These are phyloP conservation scores for Molorchus minor DNA, from an alignment of 2,888 invertebrate species.

Conservation along the genomic window DNA sequence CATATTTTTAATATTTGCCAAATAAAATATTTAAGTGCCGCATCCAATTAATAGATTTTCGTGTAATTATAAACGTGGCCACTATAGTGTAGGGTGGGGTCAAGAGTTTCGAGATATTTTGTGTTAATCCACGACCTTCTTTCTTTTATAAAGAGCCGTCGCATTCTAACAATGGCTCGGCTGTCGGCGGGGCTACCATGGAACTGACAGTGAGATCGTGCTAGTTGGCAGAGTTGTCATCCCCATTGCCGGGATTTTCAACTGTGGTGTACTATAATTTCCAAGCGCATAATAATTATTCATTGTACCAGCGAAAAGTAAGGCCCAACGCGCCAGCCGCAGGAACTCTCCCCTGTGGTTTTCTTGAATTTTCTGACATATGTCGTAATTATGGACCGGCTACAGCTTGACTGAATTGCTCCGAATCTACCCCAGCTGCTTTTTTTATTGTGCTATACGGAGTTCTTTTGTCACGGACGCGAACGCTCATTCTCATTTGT, in stretches of 20 bases:
- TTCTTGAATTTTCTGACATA: slow-evolving; percentile 60
- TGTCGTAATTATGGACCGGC: slow-evolving; percentile 56
- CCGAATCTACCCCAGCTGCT: slow-evolving; percentile 54
- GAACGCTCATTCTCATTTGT: slow-evolving; percentile 38
- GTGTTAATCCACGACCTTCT: slow-evolving; percentile 36
- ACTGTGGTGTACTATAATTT: slow-evolving; percentile 48
- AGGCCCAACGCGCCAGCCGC: slow-evolving; percentile 44
- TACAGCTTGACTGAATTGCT: slow-evolving; percentile 43
- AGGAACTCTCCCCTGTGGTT: slow-evolving; percentile 59
- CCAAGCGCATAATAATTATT: slow-evolving; percentile 55
- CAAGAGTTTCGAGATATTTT: slow-evolving; percentile 23
- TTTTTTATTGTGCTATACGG: slow-evolving; percentile 45
- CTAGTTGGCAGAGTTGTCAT: slow-evolving; percentile 46
- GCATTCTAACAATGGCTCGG: slow-evolving; percentile 39
- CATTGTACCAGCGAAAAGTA: slow-evolving; percentile 50
- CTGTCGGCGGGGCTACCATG: slow-evolving; percentile 39
- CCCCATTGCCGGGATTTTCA: slow-evolving; percentile 39
- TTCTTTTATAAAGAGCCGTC: slow-evolving; percentile 34
- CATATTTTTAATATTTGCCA: too few species aligned
- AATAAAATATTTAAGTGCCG: too few species aligned
- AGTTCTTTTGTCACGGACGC: slow-evolving; percentile 47
- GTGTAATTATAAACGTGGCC: too few species aligned
- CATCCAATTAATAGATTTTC: too few species aligned
- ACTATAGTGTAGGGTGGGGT: neutral
- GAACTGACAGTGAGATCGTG: slow-evolving; percentile 46